Percentiles rank a stretch among this genome's conserved stretches.
Conservation (phyloP, 2,797 vertebrate genomes). For the Cephalopachus bancanus region DNA sequence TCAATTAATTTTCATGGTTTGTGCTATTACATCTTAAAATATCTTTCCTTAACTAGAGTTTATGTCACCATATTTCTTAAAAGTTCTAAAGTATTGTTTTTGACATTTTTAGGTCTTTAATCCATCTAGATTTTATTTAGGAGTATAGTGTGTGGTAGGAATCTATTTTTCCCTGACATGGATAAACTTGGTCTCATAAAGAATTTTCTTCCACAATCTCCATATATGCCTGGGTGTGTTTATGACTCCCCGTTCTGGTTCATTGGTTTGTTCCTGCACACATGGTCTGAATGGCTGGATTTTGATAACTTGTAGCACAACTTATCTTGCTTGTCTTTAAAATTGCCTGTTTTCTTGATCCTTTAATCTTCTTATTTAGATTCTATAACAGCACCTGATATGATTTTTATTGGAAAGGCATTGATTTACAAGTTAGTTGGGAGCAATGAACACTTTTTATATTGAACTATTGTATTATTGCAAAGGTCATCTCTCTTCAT, state of each 20-base stretch:
- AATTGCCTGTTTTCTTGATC: neutral
- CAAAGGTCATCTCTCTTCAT: neutral
- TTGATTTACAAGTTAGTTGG: neutral
- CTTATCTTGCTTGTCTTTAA: neutral
- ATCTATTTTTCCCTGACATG: neutral
- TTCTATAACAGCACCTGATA: neutral
- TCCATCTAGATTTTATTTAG: neutral
- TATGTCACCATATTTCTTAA: neutral
- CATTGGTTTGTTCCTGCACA: neutral
- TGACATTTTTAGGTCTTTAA: neutral
- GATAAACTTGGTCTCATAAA: neutral
- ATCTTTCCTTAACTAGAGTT: neutral
- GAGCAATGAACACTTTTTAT: neutral
- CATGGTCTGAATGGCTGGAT: neutral
- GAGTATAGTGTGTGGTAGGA: neutral
- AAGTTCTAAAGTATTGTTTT: constrained; percentile 1
- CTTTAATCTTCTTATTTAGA: constrained; percentile 1
- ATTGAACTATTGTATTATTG: neutral
- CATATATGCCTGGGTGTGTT: neutral
- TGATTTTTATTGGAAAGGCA: neutral
- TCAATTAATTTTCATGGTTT: neutral
- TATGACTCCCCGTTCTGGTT: neutral
- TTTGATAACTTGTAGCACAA: neutral
- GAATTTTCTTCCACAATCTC: neutral
- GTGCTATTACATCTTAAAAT: neutral